Conservation (phyloP, 2,888 invertebrate species). For the Halictus quadricinctus region DNA sequence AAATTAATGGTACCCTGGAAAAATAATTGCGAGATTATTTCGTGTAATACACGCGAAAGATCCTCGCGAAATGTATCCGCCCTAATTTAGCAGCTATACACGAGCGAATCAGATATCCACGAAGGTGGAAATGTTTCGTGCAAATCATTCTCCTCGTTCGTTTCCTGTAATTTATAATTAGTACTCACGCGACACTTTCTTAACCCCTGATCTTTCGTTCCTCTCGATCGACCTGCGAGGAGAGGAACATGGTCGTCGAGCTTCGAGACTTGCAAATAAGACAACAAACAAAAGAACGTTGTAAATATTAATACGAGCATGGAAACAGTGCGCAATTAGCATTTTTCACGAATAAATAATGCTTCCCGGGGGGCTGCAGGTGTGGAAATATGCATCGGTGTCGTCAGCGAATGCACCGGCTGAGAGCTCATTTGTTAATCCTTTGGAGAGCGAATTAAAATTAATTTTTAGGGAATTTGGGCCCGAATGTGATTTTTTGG, state of each 20-base stretch:
- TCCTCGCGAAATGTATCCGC: not conserved
- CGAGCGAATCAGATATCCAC: not conserved
- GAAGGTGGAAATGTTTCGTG: not conserved
- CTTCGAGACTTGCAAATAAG: not conserved
- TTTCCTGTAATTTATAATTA: not conserved
- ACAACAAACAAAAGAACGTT: not conserved
- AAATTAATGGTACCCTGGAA: not conserved
- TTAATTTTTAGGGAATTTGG: too few species aligned
- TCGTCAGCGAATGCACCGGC: too few species aligned
- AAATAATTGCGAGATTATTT: not conserved
- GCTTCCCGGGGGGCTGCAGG: not conserved
- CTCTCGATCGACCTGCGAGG: not conserved
- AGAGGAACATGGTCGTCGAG: not conserved
- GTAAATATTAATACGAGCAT: not conserved
- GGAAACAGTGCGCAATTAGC: not conserved
- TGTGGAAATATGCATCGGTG: not conserved
- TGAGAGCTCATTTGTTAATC: too few species aligned
- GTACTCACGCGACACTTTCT: conserved; percentile 7
- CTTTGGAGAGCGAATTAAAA: too few species aligned
- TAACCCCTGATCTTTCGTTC: conserved; percentile 4
- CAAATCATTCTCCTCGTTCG: not conserved
- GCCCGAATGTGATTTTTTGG: too few species aligned
- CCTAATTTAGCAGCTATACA: not conserved
- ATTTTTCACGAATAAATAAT: not conserved
- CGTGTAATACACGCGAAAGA: not conserved